A percentile compares a stretch with the other conserved stretches of the same genome.
phyloP scores from a whole-genome alignment of 2,113 vertebrate species.

The Zeus faber region DNA sequence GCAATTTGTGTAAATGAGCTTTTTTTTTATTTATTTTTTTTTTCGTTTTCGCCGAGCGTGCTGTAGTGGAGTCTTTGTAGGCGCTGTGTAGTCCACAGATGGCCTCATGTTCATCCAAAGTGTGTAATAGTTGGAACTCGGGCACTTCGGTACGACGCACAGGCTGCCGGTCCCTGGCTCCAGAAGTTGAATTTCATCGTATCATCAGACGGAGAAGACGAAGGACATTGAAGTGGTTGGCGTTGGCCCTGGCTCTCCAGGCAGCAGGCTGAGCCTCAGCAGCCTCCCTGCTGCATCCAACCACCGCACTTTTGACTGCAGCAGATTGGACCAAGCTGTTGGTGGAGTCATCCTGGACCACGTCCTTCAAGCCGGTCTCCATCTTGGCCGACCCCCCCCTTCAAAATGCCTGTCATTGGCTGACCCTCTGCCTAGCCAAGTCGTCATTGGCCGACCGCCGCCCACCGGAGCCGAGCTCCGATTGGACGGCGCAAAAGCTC shows the following conservation, averaged over 20 bases:
- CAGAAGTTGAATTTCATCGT: no score
- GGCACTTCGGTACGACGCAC: no score
- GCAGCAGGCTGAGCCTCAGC: constrained; percentile 9
- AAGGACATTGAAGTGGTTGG: no score
- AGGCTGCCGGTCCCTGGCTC: no score
- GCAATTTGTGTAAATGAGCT: constrained; percentile 40
- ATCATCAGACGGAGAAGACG: no score
- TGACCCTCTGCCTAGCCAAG: constrained; percentile 47
- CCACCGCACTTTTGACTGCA: constrained; percentile 58
- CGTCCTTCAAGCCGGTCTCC: constrained; percentile 38
- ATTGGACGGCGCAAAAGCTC: constrained; percentile 61
- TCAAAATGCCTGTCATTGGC: constrained; percentile 59
- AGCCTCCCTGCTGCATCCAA: constrained; percentile 39
- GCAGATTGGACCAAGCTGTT: constrained; percentile 78
- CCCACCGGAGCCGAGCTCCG: constrained; percentile 48
- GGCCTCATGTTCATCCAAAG: no score
- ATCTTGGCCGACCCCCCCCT: constrained; percentile 56
- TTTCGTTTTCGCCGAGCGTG: no score
- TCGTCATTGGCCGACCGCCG: constrained; percentile 51
- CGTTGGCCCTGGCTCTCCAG: neutral
- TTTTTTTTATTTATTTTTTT: no score
- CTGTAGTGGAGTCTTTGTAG: constrained; percentile 38
- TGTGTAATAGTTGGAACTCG: no score
- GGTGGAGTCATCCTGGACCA: constrained; percentile 60
- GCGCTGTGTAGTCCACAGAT: neutral